Evolutionary conservation across 92 coral and sea anemone species (phyloP), one percentile per base, ranked within the genome.

Genomic region (Paragorgia papillata): DNA sequence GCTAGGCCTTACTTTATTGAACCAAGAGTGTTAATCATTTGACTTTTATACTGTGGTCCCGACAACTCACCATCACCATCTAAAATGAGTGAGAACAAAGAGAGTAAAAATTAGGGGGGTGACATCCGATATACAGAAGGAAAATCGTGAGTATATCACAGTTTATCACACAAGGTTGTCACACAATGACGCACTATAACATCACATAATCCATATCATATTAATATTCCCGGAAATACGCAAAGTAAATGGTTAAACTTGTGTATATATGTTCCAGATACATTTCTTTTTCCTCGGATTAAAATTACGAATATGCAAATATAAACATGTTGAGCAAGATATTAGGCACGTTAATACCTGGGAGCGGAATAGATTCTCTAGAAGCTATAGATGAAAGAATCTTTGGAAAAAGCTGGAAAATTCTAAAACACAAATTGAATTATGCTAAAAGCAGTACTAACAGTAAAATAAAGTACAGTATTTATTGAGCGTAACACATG

Each of bases 41-140:
- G 98, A 78, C 91, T 86, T 64, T 89, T 90, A 80, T 90, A 90
- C 62, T 94, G 90, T 54, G 83, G 39, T 7, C 98, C 98, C 31
- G 90, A 79, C 87, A 94, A 87, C 77, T 94, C 98, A 50, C 97
- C 97, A 44, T 87, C 88, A 77, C 89, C 70, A 37, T 88, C 97
- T 91, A 41, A 49, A 62, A 43, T 10, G 15, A 67, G 40, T 40
- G 13, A 34, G 9, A 35, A 6, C 2, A 15, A 6, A 8, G 0
- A 56, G 4, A 7, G 17, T 13, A 59, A 32, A n/a, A n/a, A n/a
- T n/a, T n/a, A n/a, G n/a, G n/a, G n/a, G n/a, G n/a, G n/a, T n/a
- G n/a, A n/a, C n/a, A n/a, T n/a, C n/a, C n/a, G n/a, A n/a, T n/a
- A n/a, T n/a, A n/a, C n/a, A n/a, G n/a, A n/a, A n/a, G n/a, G n/a